A percentile compares a stretch with the other conserved stretches of the same genome.
These are phyloP conservation scores for Zoanthus sociatus DNA, from an alignment of 92 coral and sea anemone species.

Conservation along the genomic window DNA sequence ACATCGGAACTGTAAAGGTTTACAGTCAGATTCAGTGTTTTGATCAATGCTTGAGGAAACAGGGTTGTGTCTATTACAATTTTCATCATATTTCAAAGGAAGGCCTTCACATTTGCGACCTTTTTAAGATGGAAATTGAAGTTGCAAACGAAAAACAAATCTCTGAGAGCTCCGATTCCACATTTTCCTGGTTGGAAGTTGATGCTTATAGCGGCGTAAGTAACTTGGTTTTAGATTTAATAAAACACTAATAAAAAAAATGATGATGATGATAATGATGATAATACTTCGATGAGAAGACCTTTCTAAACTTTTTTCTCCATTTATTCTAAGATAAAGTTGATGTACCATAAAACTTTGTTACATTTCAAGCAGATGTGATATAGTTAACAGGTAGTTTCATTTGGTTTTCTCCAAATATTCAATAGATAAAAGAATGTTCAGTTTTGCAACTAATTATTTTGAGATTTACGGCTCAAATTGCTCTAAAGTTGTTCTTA, in stretches of 20 bases:
- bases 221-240: background rate
- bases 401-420: too few species aligned
- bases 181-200: constrained; percentile 30
- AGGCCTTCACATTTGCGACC: constrained; percentile 23
- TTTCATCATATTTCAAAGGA: constrained; percentile 12
- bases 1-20: background rate
- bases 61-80: constrained; percentile 25
- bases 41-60: constrained; percentile 22
- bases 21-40: constrained; percentile 27
- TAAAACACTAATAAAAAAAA: background rate
- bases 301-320: too few species aligned
- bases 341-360: too few species aligned
- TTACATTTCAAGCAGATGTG: too few species aligned
- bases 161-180: background rate
- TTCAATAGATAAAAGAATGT: too few species aligned
- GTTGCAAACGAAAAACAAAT: background rate
- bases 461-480: too few species aligned
- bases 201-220: constrained; percentile 17
- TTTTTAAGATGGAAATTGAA: constrained; percentile 2
- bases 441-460: too few species aligned
- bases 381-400: too few species aligned
- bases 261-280: background rate
- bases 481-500: too few species aligned
- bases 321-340: too few species aligned
- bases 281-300: background rate